Evolutionary conservation across 2,888 invertebrate genomes (phyloP).

Genomic region (Noctuana brunneofusca): DNA sequence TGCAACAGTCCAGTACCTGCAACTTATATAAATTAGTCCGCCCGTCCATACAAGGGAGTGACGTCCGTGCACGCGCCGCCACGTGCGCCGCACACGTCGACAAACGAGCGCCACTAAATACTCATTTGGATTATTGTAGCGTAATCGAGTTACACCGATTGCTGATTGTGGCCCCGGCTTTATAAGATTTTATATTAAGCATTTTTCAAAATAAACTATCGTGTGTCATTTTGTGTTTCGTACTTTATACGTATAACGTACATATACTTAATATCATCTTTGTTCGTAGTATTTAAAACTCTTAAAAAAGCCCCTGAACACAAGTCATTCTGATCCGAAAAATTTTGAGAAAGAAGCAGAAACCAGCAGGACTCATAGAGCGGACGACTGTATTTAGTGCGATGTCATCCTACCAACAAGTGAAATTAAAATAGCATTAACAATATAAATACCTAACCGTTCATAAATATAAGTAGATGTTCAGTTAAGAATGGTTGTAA

Average conservation of each 20-base stretch:
- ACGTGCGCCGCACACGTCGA: conserved; percentile 69
- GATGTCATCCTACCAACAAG: too few species aligned
- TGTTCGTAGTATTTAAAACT: too few species aligned
- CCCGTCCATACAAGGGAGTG: conserved; percentile 45
- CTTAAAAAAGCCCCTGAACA: too few species aligned
- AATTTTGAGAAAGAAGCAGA: too few species aligned
- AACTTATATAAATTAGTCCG: conserved; percentile 35
- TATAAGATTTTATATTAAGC: conserved; percentile 20
- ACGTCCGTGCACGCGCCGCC: conserved; percentile 57
- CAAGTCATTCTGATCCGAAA: too few species aligned
- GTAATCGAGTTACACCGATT: conserved; percentile 62
- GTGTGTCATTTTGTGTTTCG: neutral
- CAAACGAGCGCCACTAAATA: conserved; percentile 65
- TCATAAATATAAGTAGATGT: too few species aligned
- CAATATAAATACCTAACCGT: too few species aligned
- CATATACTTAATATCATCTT: neutral
- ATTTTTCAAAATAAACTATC: conserved; percentile 13
- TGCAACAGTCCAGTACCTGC: conserved; percentile 27
- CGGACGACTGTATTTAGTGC: too few species aligned
- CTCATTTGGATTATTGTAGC: conserved; percentile 66
- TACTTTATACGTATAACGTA: too few species aligned
- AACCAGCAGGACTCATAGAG: too few species aligned
- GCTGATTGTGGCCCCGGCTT: conserved; percentile 23
- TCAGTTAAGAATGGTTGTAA: too few species aligned
- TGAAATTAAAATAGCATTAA: too few species aligned